Evolutionary conservation across 2,113 vertebrate species (phyloP).

Genomic region (Cephalopholis sonnerati): DNA sequence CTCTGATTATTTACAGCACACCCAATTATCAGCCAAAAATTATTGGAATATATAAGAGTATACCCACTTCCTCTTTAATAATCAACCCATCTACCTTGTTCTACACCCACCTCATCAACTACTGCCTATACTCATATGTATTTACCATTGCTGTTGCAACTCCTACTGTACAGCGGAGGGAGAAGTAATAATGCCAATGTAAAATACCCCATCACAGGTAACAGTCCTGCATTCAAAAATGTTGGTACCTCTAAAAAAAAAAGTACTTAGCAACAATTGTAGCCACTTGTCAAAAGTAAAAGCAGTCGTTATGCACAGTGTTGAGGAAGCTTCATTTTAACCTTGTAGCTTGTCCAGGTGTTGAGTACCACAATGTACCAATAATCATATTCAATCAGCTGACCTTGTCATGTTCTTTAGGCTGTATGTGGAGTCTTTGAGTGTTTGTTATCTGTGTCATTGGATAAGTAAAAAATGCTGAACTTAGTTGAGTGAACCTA

Average conservation of each 20-base stretch:
- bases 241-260: background rate
- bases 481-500: background rate
- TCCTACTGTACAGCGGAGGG: background rate
- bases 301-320: background rate
- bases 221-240: background rate
- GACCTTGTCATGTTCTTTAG: background rate
- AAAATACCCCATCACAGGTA: too few relatives aligned
- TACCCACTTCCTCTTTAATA: too few relatives aligned
- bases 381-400: background rate
- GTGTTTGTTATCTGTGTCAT: background rate
- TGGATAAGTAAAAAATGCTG: background rate
- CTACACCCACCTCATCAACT: too few relatives aligned
- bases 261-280: background rate
- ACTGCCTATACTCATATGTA: background rate
- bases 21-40: too few relatives aligned
- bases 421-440: background rate
- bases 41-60: too few relatives aligned
- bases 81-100: too few relatives aligned
- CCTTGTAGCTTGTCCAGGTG: background rate
- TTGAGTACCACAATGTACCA: background rate
- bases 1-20: too few relatives aligned
- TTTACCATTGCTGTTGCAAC: background rate
- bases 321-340: background rate
- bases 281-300: background rate
- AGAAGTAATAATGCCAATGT: background rate